phyloP scores from a whole-genome alignment of 2,888 invertebrate species.

The Philopedon plagiatum region DNA sequence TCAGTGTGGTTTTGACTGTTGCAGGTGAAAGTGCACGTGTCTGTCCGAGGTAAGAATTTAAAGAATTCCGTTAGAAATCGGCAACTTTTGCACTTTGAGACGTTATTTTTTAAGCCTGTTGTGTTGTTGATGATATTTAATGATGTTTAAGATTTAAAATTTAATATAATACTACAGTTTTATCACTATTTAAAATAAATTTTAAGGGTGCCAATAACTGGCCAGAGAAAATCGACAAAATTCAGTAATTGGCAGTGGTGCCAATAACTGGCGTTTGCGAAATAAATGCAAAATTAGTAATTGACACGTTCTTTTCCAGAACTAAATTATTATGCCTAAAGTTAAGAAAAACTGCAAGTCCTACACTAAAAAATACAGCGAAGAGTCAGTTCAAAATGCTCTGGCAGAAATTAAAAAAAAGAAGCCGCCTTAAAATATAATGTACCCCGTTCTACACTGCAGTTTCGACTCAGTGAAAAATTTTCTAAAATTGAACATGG shows the following conservation, averaged over 20 bases:
- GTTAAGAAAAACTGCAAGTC: constrained; percentile 1
- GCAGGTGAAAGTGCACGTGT: neutral
- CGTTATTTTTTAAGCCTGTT: neutral
- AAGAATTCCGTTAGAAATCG: neutral
- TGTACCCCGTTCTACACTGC: constrained; percentile 40
- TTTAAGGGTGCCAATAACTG: neutral
- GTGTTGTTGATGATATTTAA: neutral
- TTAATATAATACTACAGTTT: neutral
- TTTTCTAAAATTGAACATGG: constrained; percentile 47
- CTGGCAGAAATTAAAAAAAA: constrained; percentile 31
- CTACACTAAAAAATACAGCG: constrained; percentile 17
- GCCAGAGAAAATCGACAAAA: neutral
- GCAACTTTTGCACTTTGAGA: neutral
- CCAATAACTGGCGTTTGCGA: neutral
- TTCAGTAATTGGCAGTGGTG: neutral
- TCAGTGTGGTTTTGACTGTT: neutral
- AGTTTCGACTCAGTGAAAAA: constrained; percentile 42
- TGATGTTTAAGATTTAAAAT: neutral
- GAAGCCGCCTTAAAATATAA: constrained; percentile 26
- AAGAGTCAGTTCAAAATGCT: constrained; percentile 27
- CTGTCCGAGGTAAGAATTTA: constrained; percentile 1
- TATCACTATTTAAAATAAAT: neutral
- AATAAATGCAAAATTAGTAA: constrained; percentile 3
- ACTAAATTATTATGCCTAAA: neutral
- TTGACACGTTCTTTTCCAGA: constrained; percentile 5